A percentile compares a stretch with the other conserved stretches of the same genome.
phyloP scores from a whole-genome alignment of 2,888 invertebrate genomes.

The Sabatieria punctata region DNA sequence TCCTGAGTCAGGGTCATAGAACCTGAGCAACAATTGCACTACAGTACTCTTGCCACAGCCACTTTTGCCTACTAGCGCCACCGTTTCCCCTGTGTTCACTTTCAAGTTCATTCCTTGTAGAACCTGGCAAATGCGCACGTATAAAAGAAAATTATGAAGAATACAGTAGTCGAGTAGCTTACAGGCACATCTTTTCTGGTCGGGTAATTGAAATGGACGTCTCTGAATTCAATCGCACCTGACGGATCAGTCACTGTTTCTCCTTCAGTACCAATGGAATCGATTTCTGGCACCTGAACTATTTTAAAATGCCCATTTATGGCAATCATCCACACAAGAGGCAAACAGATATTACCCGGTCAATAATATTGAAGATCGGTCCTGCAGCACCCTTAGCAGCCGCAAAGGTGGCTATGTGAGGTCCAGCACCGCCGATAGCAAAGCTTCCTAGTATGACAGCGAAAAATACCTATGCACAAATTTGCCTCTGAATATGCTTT shows the following conservation, averaged over 20 bases:
- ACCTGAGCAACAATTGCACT: conserved; percentile 29
- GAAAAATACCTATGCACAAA: conserved; percentile 1
- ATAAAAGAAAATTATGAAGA: too few relatives aligned
- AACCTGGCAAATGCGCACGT: conserved; percentile 32
- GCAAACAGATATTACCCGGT: too few relatives aligned
- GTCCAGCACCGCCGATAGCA: conserved; percentile 54
- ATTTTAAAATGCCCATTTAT: too few relatives aligned
- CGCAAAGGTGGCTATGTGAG: conserved; percentile 57
- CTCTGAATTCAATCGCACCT: conserved; percentile 34
- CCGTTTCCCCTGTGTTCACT: conserved; percentile 28
- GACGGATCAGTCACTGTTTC: conserved; percentile 28
- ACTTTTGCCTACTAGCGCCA: conserved; percentile 32
- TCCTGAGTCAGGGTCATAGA: conserved; percentile 29
- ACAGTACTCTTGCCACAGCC: conserved; percentile 33
- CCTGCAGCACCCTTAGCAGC: conserved; percentile 60
- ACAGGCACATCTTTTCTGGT: conserved; percentile 33
- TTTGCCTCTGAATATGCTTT: not conserved
- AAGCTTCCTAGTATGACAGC: conserved; percentile 35
- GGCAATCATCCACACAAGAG: too few relatives aligned
- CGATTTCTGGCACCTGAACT: too few relatives aligned
- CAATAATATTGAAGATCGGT: conserved; percentile 37
- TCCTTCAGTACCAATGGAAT: too few relatives aligned
- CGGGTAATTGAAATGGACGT: conserved; percentile 37
- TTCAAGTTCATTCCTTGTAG: conserved; percentile 16
- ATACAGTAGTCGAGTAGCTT: too few relatives aligned